phyloP scores from a whole-genome alignment of 2,888 invertebrate genomes.

The Myopa testacea region DNA sequence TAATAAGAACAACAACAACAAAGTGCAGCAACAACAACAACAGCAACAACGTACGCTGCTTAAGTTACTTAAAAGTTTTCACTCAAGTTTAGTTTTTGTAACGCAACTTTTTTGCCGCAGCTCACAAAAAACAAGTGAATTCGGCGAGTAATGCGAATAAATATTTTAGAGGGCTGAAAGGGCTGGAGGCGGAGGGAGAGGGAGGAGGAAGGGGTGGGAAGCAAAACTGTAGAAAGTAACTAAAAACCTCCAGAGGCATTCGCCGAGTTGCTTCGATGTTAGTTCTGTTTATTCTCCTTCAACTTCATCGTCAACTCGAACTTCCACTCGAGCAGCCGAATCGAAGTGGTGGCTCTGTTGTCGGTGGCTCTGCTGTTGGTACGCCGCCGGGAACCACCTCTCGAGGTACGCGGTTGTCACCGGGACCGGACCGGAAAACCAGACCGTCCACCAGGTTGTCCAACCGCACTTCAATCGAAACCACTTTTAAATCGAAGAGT shows the following conservation, averaged over 20 bases:
- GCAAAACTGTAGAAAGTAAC: background rate
- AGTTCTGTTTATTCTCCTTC: background rate
- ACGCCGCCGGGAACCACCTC: background rate
- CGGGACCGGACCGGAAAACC: too few species aligned
- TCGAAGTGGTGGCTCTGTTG: background rate
- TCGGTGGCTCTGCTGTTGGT: background rate
- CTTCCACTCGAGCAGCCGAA: too few species aligned
- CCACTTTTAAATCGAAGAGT: too few species aligned
- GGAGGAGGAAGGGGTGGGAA: background rate
- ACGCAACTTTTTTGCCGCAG: slow-evolving; percentile 23
- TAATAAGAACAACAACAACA: background rate
- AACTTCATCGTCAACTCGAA: background rate
- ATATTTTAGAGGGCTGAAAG: background rate
- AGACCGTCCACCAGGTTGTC: too few species aligned
- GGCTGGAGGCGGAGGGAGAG: too few species aligned
- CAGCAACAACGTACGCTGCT: slow-evolving; percentile 6
- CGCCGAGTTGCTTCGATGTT: background rate
- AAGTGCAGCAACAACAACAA: background rate
- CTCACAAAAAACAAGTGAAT: background rate
- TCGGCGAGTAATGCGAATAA: background rate
- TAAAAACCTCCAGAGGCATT: slow-evolving; percentile 9
- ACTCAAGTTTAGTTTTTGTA: slow-evolving; percentile 2
- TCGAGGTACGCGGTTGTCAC: too few species aligned
- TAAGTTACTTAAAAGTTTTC: slow-evolving; percentile 39
- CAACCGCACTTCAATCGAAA: too few species aligned